phyloP scores from a whole-genome alignment of 1,140 invertebrate genomes.

The Drosophila ananassae region DNA sequence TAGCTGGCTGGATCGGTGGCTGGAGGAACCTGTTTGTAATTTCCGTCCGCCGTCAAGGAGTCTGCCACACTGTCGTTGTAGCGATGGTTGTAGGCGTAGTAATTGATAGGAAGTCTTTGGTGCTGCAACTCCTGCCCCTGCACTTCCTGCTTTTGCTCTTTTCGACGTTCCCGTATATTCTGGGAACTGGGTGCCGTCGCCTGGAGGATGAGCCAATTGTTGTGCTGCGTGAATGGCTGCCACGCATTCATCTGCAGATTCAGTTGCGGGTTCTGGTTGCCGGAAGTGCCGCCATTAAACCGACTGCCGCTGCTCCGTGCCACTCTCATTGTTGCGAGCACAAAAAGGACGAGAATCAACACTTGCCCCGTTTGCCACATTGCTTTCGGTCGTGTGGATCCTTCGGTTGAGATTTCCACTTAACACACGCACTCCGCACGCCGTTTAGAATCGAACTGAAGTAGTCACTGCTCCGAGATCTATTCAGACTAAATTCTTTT shows the following conservation, averaged over 20 bases:
- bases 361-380: slow-evolving; percentile 63
- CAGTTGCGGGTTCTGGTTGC: slow-evolving; percentile 45
- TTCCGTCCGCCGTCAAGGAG: slow-evolving; percentile 46
- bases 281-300: slow-evolving; percentile 68
- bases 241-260: slow-evolving; percentile 65
- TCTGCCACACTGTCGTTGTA: slow-evolving; percentile 51
- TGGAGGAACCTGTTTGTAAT: slow-evolving; percentile 71
- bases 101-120: slow-evolving; percentile 69
- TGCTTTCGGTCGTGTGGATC: slow-evolving; percentile 6
- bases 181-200: slow-evolving; percentile 58
- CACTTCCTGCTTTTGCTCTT: slow-evolving; percentile 6
- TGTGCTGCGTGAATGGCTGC: slow-evolving; percentile 64
- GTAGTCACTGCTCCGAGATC: slow-evolving; percentile 28
- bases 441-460: slow-evolving; percentile 71
- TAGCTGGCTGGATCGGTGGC: slow-evolving; percentile 55
- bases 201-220: slow-evolving; percentile 78
- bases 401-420: slow-evolving; percentile 13
- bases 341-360: slow-evolving; percentile 45
- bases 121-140: slow-evolving; percentile 17
- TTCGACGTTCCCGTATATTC: slow-evolving; percentile 17
- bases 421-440: slow-evolving; percentile 51
- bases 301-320: slow-evolving; percentile 35
- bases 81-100: slow-evolving; percentile 78
- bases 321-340: slow-evolving; percentile 39
- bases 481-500: slow-evolving; percentile 60